phyloP scores from a whole-genome alignment of 1,140 invertebrate genomes.

The Mycetomoellerius zeteki region DNA sequence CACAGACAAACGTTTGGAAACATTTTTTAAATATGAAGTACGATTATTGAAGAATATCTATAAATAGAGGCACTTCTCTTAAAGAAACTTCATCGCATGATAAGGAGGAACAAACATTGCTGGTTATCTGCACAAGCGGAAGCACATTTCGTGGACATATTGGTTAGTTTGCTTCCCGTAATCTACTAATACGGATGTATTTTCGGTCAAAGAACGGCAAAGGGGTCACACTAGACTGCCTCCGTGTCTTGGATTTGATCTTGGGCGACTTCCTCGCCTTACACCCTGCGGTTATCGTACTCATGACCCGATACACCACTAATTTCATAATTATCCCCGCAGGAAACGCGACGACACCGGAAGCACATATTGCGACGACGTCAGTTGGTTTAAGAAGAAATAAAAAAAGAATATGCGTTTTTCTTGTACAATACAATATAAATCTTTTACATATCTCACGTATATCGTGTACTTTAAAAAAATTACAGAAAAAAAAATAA shows the following conservation, averaged over 20 bases:
- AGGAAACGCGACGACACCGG: conserved; percentile 58
- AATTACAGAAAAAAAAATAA: not conserved
- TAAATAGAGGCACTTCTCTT: not conserved
- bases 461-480: not conserved
- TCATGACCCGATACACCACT: conserved; percentile 73
- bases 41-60: not conserved
- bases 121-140: conserved; percentile 38
- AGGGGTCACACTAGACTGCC: conserved; percentile 71
- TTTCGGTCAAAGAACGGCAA: conserved; percentile 45
- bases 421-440: not conserved
- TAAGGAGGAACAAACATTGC: conserved; percentile 9
- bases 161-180: conserved; percentile 59
- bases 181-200: conserved; percentile 57
- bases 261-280: conserved; percentile 63
- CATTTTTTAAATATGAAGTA: not conserved
- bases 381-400: conserved; percentile 47
- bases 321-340: conserved; percentile 72
- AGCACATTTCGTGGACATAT: conserved; percentile 41
- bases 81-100: not conserved
- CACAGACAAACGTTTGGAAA: not conserved
- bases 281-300: conserved; percentile 70
- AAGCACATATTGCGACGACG: conserved; percentile 58
- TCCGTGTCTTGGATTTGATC: conserved; percentile 68
- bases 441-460: not conserved
- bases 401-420: not conserved